phyloP scores from a whole-genome alignment of 2,113 vertebrate species.

The Rhynchopsitta pachyrhyncha region DNA sequence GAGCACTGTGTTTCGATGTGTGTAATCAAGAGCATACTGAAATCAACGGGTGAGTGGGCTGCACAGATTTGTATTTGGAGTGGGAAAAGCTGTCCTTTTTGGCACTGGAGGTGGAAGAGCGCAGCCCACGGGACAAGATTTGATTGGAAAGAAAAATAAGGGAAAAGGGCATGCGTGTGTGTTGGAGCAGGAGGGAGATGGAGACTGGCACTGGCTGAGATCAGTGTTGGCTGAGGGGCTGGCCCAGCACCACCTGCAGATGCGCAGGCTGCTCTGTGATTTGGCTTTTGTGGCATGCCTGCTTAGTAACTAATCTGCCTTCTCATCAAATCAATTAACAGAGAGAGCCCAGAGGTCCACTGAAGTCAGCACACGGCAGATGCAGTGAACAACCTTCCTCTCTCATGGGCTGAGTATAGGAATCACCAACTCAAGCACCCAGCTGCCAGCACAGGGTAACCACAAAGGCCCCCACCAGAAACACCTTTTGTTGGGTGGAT shows the following conservation, averaged over 20 bases:
- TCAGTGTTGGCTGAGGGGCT: neutral
- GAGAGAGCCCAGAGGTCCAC: neutral
- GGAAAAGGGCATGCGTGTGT: rapidly evolving
- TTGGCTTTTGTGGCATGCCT: neutral
- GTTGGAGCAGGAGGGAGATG: neutral
- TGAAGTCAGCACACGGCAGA: neutral
- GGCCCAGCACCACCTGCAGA: neutral
- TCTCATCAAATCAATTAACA: neutral
- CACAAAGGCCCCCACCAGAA: neutral
- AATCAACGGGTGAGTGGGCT: neutral
- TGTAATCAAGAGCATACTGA: too few species aligned
- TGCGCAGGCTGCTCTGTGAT: neutral
- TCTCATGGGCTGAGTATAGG: neutral
- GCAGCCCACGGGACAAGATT: neutral
- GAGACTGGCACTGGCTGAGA: neutral
- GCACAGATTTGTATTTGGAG: neutral
- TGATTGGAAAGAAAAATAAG: neutral
- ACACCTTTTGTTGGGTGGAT: rapidly evolving
- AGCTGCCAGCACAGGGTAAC: neutral
- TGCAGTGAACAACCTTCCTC: neutral
- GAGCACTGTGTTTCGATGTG: neutral
- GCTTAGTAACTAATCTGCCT: neutral
- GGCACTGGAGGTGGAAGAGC: neutral
- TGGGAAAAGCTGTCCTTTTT: neutral
- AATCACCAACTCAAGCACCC: neutral